These are phyloP conservation scores for Ellobium chinense DNA, from an alignment of 2,888 invertebrate species.

Conservation along the genomic window DNA sequence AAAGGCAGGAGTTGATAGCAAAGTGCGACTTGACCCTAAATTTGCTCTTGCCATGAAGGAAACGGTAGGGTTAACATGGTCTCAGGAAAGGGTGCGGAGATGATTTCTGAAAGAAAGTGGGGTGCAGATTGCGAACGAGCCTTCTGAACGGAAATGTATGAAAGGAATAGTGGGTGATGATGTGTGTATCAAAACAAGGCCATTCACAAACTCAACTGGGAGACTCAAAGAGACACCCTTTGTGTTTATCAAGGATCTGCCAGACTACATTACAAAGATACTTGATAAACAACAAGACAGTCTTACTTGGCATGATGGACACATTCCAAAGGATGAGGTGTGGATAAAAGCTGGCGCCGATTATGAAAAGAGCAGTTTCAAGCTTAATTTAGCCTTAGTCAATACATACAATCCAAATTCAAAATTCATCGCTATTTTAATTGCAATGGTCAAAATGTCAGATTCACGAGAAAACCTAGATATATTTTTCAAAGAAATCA, in stretches of 20 bases:
- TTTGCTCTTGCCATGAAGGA: background rate
- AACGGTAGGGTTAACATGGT: background rate
- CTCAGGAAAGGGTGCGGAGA: background rate
- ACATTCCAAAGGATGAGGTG: background rate
- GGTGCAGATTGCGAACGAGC: background rate
- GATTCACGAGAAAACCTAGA: background rate
- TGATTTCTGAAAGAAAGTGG: background rate
- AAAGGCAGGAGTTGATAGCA: background rate
- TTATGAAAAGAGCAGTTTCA: background rate
- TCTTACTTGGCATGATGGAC: background rate
- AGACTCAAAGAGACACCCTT: background rate
- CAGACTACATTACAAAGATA: background rate
- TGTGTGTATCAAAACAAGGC: background rate
- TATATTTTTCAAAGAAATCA: conserved; percentile 1
- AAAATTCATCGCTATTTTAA: too few relatives aligned
- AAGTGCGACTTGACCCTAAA: background rate
- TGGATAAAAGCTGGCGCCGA: background rate
- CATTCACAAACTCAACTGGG: background rate
- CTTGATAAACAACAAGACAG: background rate
- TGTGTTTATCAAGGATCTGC: background rate
- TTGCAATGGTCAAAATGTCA: background rate
- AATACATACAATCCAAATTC: too few relatives aligned
- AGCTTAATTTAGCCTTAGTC: background rate
- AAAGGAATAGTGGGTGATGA: background rate
- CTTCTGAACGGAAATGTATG: background rate